phyloP scores from a whole-genome alignment of 2,797 vertebrate genomes.

The Coranthus polyacanthus region DNA sequence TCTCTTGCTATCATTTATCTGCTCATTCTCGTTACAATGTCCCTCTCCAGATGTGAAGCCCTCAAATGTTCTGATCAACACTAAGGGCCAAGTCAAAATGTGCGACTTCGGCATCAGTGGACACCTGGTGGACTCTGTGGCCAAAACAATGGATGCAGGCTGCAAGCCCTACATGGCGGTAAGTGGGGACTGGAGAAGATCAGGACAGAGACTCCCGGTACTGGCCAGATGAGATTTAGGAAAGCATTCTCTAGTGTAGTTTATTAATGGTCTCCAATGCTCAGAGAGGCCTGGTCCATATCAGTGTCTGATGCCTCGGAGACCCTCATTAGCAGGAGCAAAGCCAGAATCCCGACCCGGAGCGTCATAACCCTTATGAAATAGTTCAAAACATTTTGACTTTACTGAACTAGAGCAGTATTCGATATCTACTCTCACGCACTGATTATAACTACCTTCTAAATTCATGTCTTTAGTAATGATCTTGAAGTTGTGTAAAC shows the following conservation, averaged over 20 bases:
- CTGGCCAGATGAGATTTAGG: neutral
- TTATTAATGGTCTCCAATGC: neutral
- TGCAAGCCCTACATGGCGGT: constrained; percentile 99
- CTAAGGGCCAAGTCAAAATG: constrained; percentile 98
- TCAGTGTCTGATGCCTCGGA: neutral
- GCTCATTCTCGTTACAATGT: neutral
- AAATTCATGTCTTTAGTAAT: too few relatives aligned
- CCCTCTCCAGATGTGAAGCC: constrained; percentile 93
- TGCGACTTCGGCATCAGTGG: constrained; percentile 99
- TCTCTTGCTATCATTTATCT: neutral
- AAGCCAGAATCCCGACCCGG: neutral
- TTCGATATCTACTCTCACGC: too few relatives aligned
- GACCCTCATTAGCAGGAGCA: constrained; percentile 2
- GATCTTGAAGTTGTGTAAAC: too few relatives aligned
- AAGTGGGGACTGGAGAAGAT: constrained; percentile 65
- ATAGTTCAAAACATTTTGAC: neutral
- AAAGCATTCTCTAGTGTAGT: constrained; percentile 4
- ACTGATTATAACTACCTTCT: too few relatives aligned
- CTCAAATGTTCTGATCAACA: constrained; percentile 98
- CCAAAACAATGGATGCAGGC: constrained; percentile 98
- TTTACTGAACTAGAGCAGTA: too few relatives aligned
- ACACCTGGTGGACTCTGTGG: constrained; percentile 98
- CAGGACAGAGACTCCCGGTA: neutral
- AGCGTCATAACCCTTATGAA: neutral
- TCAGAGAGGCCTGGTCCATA: neutral